These are phyloP conservation scores for Myathropa florea DNA, from an alignment of 2,888 invertebrate genomes.

Conservation along the genomic window DNA sequence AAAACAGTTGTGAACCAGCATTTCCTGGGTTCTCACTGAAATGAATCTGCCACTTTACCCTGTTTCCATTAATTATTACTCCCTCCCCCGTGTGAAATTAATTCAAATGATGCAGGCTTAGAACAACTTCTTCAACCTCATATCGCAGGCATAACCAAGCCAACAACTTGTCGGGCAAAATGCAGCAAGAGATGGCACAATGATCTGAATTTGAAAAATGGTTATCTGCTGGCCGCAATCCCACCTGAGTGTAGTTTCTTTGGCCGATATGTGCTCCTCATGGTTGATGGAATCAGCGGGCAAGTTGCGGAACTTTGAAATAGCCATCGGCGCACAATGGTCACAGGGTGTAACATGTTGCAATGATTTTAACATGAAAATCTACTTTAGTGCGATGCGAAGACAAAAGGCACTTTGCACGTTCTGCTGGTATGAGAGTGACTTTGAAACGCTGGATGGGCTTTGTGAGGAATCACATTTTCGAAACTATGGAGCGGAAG, in stretches of 20 bases:
- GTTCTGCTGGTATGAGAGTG: constrained; percentile 61
- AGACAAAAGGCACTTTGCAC: constrained; percentile 53
- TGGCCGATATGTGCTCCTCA: constrained; percentile 31
- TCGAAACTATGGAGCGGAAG: constrained; percentile 18
- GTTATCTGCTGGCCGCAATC: constrained; percentile 47
- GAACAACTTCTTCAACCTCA: background rate
- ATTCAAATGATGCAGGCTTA: background rate
- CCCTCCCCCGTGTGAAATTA: background rate
- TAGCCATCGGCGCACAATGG: constrained; percentile 62
- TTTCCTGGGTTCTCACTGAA: background rate
- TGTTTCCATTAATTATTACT: background rate
- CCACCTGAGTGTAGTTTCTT: constrained; percentile 64
- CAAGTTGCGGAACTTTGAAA: constrained; percentile 57
- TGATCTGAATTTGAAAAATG: constrained; percentile 67
- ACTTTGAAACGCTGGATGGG: background rate
- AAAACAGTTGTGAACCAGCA: background rate
- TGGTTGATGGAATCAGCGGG: constrained; percentile 67
- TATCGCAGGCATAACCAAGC: background rate
- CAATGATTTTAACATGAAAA: constrained; percentile 61
- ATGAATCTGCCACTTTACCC: background rate
- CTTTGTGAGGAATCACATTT: constrained; percentile 58
- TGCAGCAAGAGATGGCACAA: constrained; percentile 21
- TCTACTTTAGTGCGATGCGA: constrained; percentile 46
- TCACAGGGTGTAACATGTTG: constrained; percentile 62
- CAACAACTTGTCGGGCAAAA: background rate